Base-by-base conservation (phyloP, 2,113 vertebrate genomes). In the Rhinolophus ferrumequinum region DNA sequence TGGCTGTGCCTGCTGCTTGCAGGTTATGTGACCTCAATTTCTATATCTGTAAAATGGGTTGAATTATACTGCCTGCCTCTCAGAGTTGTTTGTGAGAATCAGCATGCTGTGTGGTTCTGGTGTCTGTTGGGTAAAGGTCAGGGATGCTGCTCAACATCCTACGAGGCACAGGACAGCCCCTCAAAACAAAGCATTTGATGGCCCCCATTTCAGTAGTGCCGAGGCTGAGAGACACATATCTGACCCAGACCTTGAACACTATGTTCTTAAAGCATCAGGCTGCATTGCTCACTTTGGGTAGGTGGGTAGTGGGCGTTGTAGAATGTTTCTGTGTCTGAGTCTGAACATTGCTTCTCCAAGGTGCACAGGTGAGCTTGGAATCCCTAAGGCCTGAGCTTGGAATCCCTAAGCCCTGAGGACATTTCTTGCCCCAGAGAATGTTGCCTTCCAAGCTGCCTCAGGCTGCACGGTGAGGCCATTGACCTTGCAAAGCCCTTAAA, bases 1-100 rank as follows among this genome's bases (percentile, higher is more conserved):
- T 84, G 30, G 22, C 76, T 47, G 11, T 26, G 38, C 33, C 4
- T 67, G 69, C n/a, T 8, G 1, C 86, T 60, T 41, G 30, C 8
- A 64, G 72, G 16, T 67, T n/a, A 30, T 13, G 11, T 81, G 89
- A 81, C 30, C 41, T 62, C 47, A 41, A 41, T 83, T 88, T 90
- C 47, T 83, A 13, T 26, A 5, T 76, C 70, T 83, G 52, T 66
- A 30, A 87, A 96, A 87, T 64, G 88, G 52, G n/a, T n/a, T 62
- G 35, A 22, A 21, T 58, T 22, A 3, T 19, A 33, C 28, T 18
- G n/a, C 44, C 54, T 60, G 8, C 30, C 33, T 92, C 12, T 38
- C 15, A 9, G 7, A 26, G 22, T 77, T n/a, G 44, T 66, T 58
- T 44, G 50, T 69, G 58, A 72, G 70, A 76, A 62, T 81, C 28